Conservation (phyloP, 2,113 vertebrate species). For the Rhizomys pruinosus region DNA sequence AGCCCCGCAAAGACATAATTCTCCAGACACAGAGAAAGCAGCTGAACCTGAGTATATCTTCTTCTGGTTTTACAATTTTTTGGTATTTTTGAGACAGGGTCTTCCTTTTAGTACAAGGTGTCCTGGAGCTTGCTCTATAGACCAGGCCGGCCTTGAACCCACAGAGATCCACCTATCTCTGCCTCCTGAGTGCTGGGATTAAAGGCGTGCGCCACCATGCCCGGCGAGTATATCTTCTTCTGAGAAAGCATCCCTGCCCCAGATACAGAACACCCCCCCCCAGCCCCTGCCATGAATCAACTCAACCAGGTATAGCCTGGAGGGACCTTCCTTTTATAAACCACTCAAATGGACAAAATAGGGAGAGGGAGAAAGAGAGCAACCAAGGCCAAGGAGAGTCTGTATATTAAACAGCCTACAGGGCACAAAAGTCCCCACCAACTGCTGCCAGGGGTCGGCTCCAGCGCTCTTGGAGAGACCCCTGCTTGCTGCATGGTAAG, state of each 20-base stretch:
- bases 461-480: background rate
- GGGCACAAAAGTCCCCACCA: background rate
- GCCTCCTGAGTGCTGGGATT: no score
- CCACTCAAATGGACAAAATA: background rate
- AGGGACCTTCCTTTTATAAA: background rate
- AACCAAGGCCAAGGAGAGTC: background rate
- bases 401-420: background rate
- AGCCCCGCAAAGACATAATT: background rate
- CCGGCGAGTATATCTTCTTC: no score
- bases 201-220: no score
- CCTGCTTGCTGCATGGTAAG: background rate
- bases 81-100: no score
- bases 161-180: no score
- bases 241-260: rapidly evolving
- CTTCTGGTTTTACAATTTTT: no score
- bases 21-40: background rate
- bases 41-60: no score
- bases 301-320: background rate
- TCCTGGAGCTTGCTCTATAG: no score
- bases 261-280: background rate
- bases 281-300: background rate
- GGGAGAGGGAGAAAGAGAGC: no score
- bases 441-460: background rate
- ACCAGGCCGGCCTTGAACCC: no score
- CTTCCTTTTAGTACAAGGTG: no score